Conservation (phyloP, 2,888 invertebrate species). For the Andrena bucephala region DNA sequence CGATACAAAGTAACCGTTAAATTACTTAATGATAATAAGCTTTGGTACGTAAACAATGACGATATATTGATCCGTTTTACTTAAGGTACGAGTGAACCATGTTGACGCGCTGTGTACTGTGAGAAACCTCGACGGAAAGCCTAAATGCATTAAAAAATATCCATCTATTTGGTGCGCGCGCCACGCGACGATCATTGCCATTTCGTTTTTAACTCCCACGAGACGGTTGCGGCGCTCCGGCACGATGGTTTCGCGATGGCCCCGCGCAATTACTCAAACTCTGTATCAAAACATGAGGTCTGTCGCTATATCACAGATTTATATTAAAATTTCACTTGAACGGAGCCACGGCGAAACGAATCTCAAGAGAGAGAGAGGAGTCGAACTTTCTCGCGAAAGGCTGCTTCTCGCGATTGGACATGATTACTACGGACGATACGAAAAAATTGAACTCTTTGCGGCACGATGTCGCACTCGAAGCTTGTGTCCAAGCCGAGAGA, state of each 20-base stretch:
- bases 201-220: constrained; percentile 41
- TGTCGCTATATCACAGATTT: constrained; percentile 83
- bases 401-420: constrained; percentile 3
- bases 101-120: constrained; percentile 65
- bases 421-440: constrained; percentile 12
- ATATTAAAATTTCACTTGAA: constrained; percentile 76
- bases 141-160: constrained; percentile 69
- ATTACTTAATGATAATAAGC: constrained; percentile 84
- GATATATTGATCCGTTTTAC: constrained; percentile 75
- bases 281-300: constrained; percentile 78
- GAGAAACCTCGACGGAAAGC: constrained; percentile 63
- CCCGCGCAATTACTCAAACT: constrained; percentile 64
- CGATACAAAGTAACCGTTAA: constrained; percentile 84
- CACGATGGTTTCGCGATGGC: constrained; percentile 51
- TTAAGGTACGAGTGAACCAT: constrained; percentile 68
- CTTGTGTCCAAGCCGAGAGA: constrained; percentile 54
- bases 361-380: constrained; percentile 23
- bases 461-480: constrained; percentile 30
- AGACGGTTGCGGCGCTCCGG: constrained; percentile 44
- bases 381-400: constrained; percentile 5
- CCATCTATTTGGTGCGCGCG: constrained; percentile 68
- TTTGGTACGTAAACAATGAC: constrained; percentile 85
- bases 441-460: constrained; percentile 12
- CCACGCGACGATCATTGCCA: constrained; percentile 64
- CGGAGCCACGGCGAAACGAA: constrained; percentile 70